Evolutionary conservation across 2,113 vertebrate genomes (phyloP), one percentile per base, ranked within the genome.

Genomic region (Willisornis vidua): DNA sequence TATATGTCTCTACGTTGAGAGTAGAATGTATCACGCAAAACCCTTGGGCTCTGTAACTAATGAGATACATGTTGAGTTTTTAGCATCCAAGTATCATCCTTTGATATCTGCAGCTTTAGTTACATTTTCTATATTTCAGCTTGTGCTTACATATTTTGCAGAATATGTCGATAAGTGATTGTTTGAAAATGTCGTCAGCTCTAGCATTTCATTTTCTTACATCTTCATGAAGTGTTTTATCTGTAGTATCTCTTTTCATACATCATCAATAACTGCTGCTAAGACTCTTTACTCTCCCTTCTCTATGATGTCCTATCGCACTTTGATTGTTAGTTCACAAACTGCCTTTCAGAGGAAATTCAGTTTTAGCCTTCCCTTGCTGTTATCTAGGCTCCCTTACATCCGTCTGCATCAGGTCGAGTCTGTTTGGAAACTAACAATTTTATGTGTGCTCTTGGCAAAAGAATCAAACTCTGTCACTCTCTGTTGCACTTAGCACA

Each of bases 401-500:
- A 96, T 96, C 84, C 93, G 84, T 66, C 83, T 90, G 66, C 91
- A 94, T 93, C 87, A 84, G 85, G 92, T 86, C 2, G 3, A 96
- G 76, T 96, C 89, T 93, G 46, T 96, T 92, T 96, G 92, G 92
- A 97, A 97, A 96, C 82, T 86, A 95, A 90, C 89, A 97, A 93
- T 90, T 96, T 74, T 83, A 39, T 96, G 26, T 76, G 52, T 95
- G 74, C 87, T 95, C 86, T 96, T 96, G 93, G 90, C 97, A 97
- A 96, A 68, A 88, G 83, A 98, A 93, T 94, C 95, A 92, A 90
- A 81, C 59, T 94, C 87, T 89, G 74, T 97, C 96, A 93, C 94
- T 96, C 83, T 93, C 67, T 96, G 82, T 83, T 96, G 72, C 76
- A 85, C 93, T 96, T 96, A 88, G 93, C 88, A 87, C 85, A 58